phyloP scores from a whole-genome alignment of 2,888 invertebrate genomes.

The Ommatoiulus sabulosus region DNA sequence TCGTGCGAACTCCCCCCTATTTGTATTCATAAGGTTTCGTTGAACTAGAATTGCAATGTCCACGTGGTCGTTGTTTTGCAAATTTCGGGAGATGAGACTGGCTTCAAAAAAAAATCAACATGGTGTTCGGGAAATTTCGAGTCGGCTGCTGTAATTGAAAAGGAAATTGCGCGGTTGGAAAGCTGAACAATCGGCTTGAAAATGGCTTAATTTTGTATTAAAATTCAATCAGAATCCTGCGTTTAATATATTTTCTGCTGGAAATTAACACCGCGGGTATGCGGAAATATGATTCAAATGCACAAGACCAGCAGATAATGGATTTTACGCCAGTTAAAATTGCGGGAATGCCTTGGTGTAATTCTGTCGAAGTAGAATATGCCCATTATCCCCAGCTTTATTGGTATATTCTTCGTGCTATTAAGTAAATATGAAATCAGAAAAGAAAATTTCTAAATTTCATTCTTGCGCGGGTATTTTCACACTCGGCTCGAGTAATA shows the following conservation, averaged over 20 bases:
- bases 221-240: background rate
- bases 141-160: background rate
- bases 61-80: background rate
- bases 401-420: background rate
- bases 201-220: background rate
- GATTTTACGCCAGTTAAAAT: background rate
- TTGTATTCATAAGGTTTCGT: background rate
- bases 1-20: background rate
- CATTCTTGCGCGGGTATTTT: background rate
- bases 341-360: background rate
- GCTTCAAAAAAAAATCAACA: background rate
- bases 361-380: background rate
- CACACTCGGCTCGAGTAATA: background rate
- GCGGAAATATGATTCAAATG: background rate
- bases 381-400: background rate
- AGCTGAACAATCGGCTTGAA: background rate
- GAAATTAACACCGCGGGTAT: background rate
- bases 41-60: no score
- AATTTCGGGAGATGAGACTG: background rate
- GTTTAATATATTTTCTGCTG: background rate
- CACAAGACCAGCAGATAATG: background rate
- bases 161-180: background rate
- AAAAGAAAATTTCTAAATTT: background rate
- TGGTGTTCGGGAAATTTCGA: no score
- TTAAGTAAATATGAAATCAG: background rate